A percentile compares a stretch with the other conserved stretches of the same genome.
Conservation (phyloP, 2,888 invertebrate genomes). For the Shargacucullia verbasci region DNA sequence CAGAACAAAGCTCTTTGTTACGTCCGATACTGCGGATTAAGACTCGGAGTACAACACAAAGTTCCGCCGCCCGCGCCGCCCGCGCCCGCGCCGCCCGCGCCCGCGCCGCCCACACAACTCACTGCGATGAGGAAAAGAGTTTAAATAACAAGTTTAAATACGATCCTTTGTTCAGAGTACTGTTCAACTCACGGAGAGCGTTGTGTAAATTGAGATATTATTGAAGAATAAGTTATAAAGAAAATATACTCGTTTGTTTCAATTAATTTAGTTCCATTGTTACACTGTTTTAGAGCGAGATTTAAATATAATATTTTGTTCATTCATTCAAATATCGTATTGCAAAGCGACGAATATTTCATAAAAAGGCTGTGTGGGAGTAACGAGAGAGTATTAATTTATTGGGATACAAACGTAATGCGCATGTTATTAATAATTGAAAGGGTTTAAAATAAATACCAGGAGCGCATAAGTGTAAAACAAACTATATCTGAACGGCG, state of each 20-base stretch:
- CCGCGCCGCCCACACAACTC: conserved; percentile 4
- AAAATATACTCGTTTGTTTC: conserved; percentile 1
- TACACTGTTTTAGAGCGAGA: too few relatives aligned
- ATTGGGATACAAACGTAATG: too few relatives aligned
- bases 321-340: too few relatives aligned
- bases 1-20: conserved; percentile 3
- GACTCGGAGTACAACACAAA: too few relatives aligned
- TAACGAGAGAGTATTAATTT: too few relatives aligned
- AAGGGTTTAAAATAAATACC: conserved; percentile 2
- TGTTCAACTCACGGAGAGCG: too few relatives aligned
- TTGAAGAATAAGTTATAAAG: background rate
- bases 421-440: too few relatives aligned
- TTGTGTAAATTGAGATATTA: too few relatives aligned
- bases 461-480: conserved; percentile 2
- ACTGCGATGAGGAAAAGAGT: conserved; percentile 17
- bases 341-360: too few relatives aligned
- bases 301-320: too few relatives aligned
- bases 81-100: too few relatives aligned
- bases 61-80: background rate
- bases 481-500: conserved; percentile 18
- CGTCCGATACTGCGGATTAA: background rate
- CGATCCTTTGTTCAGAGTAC: conserved; percentile 5
- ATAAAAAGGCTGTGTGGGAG: too few relatives aligned
- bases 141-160: conserved; percentile 15
- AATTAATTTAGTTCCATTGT: background rate